Base-by-base conservation (phyloP, 2,888 invertebrate genomes). In the Mamestra brassicae region DNA sequence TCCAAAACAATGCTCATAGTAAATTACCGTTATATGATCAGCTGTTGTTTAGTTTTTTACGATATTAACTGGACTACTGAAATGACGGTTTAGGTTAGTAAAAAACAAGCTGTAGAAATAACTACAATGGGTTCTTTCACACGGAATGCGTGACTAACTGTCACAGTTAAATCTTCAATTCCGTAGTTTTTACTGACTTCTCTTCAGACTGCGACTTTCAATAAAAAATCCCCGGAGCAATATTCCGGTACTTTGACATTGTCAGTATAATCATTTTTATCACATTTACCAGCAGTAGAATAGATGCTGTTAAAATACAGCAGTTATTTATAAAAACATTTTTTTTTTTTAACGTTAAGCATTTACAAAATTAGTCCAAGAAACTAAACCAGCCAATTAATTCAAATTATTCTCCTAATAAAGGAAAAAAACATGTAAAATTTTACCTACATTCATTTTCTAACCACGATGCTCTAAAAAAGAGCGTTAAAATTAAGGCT, bases 21-120 rank as follows among this genome's bases (percentile, higher is more conserved):
- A 80, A 72, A 65, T 64, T 79, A 85, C 84, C 79, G 85, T 85
- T 85, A 38, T 15, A 62, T 50, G 58, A 65, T 71, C 78, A 74
- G 78, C 61, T 55, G 52, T 62, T 52, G 55, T 65, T 71, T 26
- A 17, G 17, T 54, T 62, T 57, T 74, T 79, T 52, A 45, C 4
- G 11, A 58, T 58, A 70, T 60, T 73, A 61, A 61, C 42, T 71
- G 63, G 63, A 55, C 26, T 36, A 10, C 17, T 64, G 52, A n/a
- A 45, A 11, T 17, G 36, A 42, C 7, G 13, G 4, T 10, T 75
- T 42, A 7, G 47, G 17, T 42, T n/a, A n/a, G 64, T 58, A 77
- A 82, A 85, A 75, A 83, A 75, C 26, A 69, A 47, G 45, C 66
- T 63, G 73, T 74, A 83, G 66, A 79, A 80, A 81, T 63, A 34